Percentiles rank a stretch among this genome's conserved stretches.
These are phyloP conservation scores for Balaenoptera acutorostrata DNA, from an alignment of 2,113 vertebrate genomes.

Conservation along the genomic window DNA sequence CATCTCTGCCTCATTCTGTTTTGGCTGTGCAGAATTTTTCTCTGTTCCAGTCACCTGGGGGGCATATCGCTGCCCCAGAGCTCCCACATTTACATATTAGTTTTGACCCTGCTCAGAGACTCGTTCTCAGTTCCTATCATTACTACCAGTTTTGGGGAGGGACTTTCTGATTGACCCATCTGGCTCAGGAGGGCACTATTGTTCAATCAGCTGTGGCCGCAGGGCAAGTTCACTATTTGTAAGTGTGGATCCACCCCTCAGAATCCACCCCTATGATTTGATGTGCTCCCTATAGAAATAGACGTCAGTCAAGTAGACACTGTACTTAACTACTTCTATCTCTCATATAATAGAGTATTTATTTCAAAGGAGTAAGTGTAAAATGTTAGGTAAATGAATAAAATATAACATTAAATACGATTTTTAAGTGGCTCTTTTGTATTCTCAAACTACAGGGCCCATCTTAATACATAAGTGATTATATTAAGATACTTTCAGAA, in stretches of 20 bases:
- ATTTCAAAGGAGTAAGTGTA: neutral
- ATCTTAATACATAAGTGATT: neutral
- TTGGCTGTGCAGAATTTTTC: neutral
- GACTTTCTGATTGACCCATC: neutral
- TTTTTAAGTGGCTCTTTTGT: neutral
- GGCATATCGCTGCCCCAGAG: neutral
- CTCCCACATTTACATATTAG: neutral
- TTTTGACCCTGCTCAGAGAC: neutral
- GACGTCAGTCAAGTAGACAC: neutral
- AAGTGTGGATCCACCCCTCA: neutral
- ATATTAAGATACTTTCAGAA: neutral
- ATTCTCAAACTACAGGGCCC: neutral
- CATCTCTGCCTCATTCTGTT: neutral
- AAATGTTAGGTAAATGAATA: neutral
- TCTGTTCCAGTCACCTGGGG: neutral
- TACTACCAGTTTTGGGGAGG: neutral
- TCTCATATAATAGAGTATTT: neutral
- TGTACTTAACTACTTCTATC: neutral
- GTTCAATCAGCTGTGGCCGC: neutral
- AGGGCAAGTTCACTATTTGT: neutral
- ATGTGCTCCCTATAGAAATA: neutral
- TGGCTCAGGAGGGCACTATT: neutral
- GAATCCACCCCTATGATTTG: neutral
- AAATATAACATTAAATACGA: neutral
- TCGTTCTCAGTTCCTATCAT: neutral